These are phyloP conservation scores for Bombus fervidus DNA, from an alignment of 1,140 invertebrate genomes.

Conservation along the genomic window DNA sequence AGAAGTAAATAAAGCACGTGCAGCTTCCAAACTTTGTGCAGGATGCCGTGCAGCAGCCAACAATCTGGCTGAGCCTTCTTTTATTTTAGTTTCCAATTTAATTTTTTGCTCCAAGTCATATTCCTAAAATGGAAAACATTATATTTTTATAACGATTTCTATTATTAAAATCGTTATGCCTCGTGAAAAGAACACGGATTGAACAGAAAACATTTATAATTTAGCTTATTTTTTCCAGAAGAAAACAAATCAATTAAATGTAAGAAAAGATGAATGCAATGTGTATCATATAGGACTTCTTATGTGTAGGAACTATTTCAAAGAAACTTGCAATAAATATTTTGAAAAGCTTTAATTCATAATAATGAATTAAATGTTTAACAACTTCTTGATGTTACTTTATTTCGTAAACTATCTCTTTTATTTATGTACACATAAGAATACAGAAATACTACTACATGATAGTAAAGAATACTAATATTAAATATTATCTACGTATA, in stretches of 20 bases:
- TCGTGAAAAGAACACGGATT: neutral
- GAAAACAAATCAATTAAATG: no score
- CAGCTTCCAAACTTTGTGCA: conserved; percentile 87
- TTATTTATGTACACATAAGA: no score
- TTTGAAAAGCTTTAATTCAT: neutral
- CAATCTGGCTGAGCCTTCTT: conserved; percentile 87
- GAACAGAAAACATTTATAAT: neutral
- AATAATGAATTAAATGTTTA: no score
- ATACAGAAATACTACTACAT: no score
- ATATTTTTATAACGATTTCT: neutral
- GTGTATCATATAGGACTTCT: no score
- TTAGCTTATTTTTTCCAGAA: neutral
- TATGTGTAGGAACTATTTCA: neutral
- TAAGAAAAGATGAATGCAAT: no score
- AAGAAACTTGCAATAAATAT: neutral
- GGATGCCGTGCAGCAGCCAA: conserved; percentile 87
- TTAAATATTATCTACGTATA: no score
- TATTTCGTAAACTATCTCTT: no score
- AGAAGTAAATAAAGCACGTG: conserved; percentile 87
- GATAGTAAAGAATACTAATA: no score
- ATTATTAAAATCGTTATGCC: neutral
- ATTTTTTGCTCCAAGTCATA: conserved; percentile 88
- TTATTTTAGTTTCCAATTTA: conserved; percentile 89
- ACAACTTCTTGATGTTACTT: no score
- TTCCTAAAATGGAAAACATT: conserved; percentile 75